Base-by-base conservation (phyloP, 2,888 invertebrate species). In the Liodrosophila aerea region DNA sequence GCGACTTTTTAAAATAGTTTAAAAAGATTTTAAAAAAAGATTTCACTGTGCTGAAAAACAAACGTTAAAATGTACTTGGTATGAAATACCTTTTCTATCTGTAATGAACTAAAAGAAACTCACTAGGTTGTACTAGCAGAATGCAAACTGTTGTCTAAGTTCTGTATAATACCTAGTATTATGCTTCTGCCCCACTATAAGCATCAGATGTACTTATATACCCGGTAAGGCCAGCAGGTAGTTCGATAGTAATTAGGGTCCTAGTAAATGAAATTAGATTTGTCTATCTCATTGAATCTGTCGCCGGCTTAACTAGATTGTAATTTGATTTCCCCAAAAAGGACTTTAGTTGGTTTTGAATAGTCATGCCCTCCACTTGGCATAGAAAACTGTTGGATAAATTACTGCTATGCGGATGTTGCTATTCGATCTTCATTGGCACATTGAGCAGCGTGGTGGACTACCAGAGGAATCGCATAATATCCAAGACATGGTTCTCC, bases 371-470 rank as follows among this genome's bases (percentile, higher is more conserved):
- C 34, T 27, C n/a, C 18, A 16, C 15, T 34, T 50, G 56, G 50
- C 56, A 41, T 12, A 40, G 56, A 1, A 41, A 36, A 13, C 30
- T 58, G 11, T 22, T 58, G 22, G 16, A 58, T 11, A 44, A 41
- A 37, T 22, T 51, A 15, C 30, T 57, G 31, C 16, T 43, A 0
- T 12, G 43, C 31, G 57, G 57, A 8, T 57, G 51, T 15, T 57
- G 37, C 12, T 57, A 51, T 11, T 36, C 51, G 1, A 51, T 57
- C 1, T 15, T 57, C 5, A 44, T 29, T 31, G 57, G 57, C 8
- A 57, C 51, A 2, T n/a, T 57, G 8, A 57, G 51, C 51, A 33
- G 15, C 12, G 43, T 57, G 9, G 57, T 57, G 22, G 57, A 57
- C 5, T 51, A 51, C 31, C 51, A 22, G 37, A 22, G 30, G 22